Base-by-base conservation (phyloP, 1,140 invertebrate species). In the Monomorium pharaonis region DNA sequence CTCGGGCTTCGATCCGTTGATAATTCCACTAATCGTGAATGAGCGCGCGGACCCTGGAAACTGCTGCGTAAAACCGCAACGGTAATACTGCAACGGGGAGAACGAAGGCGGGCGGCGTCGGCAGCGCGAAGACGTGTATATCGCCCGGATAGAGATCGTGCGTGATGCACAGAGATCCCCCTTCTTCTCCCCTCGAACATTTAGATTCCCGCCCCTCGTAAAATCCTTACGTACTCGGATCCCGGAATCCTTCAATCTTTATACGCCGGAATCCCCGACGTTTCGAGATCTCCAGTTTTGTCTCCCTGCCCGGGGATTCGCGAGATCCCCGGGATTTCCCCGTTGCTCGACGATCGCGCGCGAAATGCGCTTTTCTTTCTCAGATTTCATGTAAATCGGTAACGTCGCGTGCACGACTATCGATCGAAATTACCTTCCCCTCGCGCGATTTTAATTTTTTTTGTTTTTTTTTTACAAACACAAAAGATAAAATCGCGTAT, bases 1-100 rank as follows among this genome's bases (percentile, higher is more conserved):
- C 78, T 83, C 24, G 51, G 30, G 78, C 78, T 74, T 74, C 78
- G 78, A 83, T 83, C 78, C 78, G 78, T 47, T 74, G 78, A 83
- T 83, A 83, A 83, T 83, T 83, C 78, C 37, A 83, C 78, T 83
- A 83, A 83, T 83, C 78, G 78, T 72, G 78, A 83, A 83, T 83
- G 78, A 58, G 67, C 67, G 67, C 67, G 78, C 51, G 67, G 51
- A 58, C 37, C 42, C 42, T 10, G 67, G 78, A 58, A 83, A 83
- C 67, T 83, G 37, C 78, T 18, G 54, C 78, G 78, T 83, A 83
- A 83, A 83, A 74, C 67, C 70, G 51, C 78, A 83, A 83, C 78
- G 65, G 33, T n/a, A n/a, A 5, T 56, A 27, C 63, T 70, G 63
- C 63, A 33, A 33, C 37, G 33, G 18, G 16, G 21, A 10, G 30